Evolutionary conservation across 2,113 vertebrate genomes (phyloP).

Genomic region (Bagarius yarrelli): DNA sequence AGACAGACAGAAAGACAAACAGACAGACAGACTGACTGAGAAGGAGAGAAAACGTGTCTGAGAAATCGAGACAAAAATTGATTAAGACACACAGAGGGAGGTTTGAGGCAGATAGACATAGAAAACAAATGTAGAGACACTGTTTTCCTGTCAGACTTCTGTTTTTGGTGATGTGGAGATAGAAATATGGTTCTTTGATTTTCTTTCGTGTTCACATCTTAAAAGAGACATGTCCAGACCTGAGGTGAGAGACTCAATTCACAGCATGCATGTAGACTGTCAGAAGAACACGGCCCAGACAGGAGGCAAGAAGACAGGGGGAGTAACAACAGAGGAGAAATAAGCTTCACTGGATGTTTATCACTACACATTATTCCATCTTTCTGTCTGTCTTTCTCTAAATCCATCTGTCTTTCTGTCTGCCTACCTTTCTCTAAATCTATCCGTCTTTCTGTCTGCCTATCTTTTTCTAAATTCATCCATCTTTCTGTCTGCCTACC

Average conservation of each 20-base stretch:
- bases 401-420: background rate
- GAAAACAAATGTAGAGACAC: conserved; percentile 36
- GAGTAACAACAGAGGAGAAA: background rate
- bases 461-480: too few species aligned
- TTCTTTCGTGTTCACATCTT: conserved; percentile 26
- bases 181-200: conserved; percentile 32
- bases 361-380: conserved; percentile 1
- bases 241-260: conserved; percentile 41
- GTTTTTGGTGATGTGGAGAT: conserved; percentile 28
- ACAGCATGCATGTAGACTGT: conserved; percentile 21
- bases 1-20: background rate
- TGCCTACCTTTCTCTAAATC: background rate
- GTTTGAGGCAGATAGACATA: background rate
- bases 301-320: background rate
- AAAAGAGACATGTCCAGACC: conserved; percentile 22
- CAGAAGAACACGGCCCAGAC: background rate
- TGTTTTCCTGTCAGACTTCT: conserved; percentile 24
- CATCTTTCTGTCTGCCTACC: background rate
- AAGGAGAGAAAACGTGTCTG: background rate
- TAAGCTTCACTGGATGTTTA: conserved; percentile 13
- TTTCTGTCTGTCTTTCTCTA: background rate
- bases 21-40: conserved; percentile 16
- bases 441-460: background rate
- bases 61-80: conserved; percentile 34
- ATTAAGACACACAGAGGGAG: background rate